Conservation (phyloP, 2,888 invertebrate species). For the Chaetoderma sp. region DNA sequence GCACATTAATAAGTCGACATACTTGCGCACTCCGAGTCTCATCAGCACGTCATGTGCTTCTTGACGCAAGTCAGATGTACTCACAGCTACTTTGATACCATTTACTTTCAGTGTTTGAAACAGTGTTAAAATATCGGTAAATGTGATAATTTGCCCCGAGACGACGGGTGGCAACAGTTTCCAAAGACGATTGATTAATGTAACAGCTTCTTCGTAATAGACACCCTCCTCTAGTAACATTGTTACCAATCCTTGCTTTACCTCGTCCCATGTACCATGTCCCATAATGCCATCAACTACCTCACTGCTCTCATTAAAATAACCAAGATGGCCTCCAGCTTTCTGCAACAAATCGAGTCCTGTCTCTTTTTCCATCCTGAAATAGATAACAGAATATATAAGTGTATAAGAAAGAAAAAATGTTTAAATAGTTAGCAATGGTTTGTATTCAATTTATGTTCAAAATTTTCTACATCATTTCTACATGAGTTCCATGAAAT, state of each 20-base stretch:
- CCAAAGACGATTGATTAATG: constrained; percentile 51
- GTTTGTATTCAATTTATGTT: not conserved
- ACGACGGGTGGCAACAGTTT: constrained; percentile 38
- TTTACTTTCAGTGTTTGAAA: constrained; percentile 64
- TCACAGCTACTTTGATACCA: constrained; percentile 70
- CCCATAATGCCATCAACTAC: constrained; percentile 63
- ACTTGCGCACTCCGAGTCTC: constrained; percentile 48
- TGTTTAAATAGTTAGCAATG: not conserved
- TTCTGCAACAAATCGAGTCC: constrained; percentile 59
- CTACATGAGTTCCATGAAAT: not conserved
- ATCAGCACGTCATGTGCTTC: constrained; percentile 48
- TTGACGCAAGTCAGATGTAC: constrained; percentile 67
- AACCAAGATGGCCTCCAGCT: constrained; percentile 66
- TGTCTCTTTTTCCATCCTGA: constrained; percentile 66
- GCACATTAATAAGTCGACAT: constrained; percentile 70
- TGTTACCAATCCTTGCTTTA: constrained; percentile 60
- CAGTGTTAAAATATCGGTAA: constrained; percentile 43
- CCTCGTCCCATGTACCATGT: constrained; percentile 65
- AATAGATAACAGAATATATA: constrained; percentile 25
- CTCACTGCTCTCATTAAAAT: constrained; percentile 52
- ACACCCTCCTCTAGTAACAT: constrained; percentile 63
- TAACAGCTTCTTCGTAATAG: constrained; percentile 51
- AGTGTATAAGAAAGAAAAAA: not conserved
- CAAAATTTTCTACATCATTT: not conserved
- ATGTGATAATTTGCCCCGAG: constrained; percentile 34